Evolutionary conservation across 2,113 vertebrate genomes (phyloP), one percentile per base, ranked within the genome.

Genomic region (Clupea harengus): DNA sequence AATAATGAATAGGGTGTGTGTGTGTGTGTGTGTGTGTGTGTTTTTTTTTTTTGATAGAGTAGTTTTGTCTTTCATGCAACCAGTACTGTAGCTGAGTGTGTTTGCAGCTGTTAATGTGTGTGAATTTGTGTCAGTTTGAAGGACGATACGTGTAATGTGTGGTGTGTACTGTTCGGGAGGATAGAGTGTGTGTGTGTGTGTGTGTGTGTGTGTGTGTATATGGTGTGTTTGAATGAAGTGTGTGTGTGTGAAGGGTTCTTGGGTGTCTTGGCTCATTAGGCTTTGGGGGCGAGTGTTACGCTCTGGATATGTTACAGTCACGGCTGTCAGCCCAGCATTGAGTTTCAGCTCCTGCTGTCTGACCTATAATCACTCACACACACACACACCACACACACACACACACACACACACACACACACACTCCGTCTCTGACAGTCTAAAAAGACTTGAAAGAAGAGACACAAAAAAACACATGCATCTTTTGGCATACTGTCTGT

Each of bases 281-380:
- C 15, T 84, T 47, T 25, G n/a, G 60, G 60, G 60, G 45, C 32
- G 81, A 22, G 39, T 83, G 87, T 4, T 72, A 78, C 52, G 39
- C 28, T 44, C n/a, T 72, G 28, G 22, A 83, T 86, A 64, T 75
- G 78, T 86, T 81, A 82, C 81, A 83, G 85, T 86, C n/a, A 83
- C 39, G 60, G 10, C 47, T 81, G 67, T 78, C 22, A 84, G 75
- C 54, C n/a, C 22, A 81, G 22, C 46, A 20, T 75, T 49, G 52
- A 54, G 46, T 82, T 83, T 81, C 47, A 82, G 88, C 54, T 25
- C 45, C 52, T 50, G 20, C 15, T 20, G 78, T 47, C 78, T 84
- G 60, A 75, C 86, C 75, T 87, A 45, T 85, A 18, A 81, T 87
- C 32, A 22, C 39, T 32, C 67, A 50, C 45, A 85, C 52, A 85